Evolutionary conservation across 2,797 vertebrate species (phyloP), one percentile per base, ranked within the genome.

Genomic region (Characodon lateralis): DNA sequence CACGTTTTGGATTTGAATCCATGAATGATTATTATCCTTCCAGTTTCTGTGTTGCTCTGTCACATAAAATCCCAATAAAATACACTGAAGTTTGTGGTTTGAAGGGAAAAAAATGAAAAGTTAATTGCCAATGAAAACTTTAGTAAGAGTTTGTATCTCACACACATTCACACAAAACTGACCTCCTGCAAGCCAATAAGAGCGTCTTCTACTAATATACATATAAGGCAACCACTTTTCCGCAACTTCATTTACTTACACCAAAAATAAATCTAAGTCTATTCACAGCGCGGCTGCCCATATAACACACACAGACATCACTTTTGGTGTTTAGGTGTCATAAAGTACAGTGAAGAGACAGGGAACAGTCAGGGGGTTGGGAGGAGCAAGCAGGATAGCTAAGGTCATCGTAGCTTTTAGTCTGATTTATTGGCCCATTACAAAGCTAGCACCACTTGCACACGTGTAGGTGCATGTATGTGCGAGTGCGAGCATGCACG

Each of bases 341-440:
- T 92, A 91, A 91, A 92, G 73, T 74, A 86, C 73, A 73, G 85
- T 70, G 73, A 78, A 28, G 71, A 86, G 84, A 87, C 77, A 78
- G 12, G 80, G 76, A 83, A n/a, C 73, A 83, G 85, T 85, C 41
- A 31, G 24, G 39, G 74, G 83, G 76, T 13, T 61, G 79, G 66
- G 78, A 70, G 72, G 82, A 83, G 84, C 73, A 73, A 76, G 80
- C 35, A 8, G 69, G 79, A 86, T 77, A 71, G 83, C 85, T 89
- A 84, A 93, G 90, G 90, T 93, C 92, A 91, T 78, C 83, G 63
- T 43, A 56, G 83, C 90, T 81, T 77, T 91, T 85, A 70, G 70
- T 86, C 77, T 89, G 91, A 95, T 93, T 92, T 92, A 95, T 89
- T 81, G 88, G 71, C 80, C 83, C 89, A 88, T 92, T 91, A 88